phyloP scores from a whole-genome alignment of 1,140 invertebrate species.

The Brachionus sp. region DNA sequence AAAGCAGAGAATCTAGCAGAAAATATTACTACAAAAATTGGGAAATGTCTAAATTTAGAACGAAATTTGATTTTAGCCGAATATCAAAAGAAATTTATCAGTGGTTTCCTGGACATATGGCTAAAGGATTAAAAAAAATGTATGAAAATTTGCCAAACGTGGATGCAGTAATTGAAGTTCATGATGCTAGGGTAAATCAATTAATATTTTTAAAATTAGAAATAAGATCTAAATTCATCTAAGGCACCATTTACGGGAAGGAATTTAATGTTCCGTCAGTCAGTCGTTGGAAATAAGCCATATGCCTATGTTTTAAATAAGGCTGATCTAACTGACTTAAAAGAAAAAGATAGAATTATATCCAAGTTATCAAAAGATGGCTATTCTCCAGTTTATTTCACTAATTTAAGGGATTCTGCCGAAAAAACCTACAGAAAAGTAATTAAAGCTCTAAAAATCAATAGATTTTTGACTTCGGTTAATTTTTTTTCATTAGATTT shows the following conservation, averaged over 20 bases:
- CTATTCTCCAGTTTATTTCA: slow-evolving; percentile 38
- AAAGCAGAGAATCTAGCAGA: too few species aligned
- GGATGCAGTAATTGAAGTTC: slow-evolving; percentile 45
- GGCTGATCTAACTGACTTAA: slow-evolving; percentile 19
- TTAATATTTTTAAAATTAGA: background rate
- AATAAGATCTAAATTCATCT: background rate
- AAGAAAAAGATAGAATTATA: background rate
- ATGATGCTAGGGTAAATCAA: slow-evolving; percentile 32
- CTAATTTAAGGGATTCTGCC: slow-evolving; percentile 5
- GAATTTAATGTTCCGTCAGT: background rate
- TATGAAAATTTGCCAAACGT: slow-evolving; percentile 31
- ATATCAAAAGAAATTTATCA: slow-evolving; percentile 41
- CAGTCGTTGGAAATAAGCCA: slow-evolving; percentile 19
- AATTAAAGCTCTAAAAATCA: background rate
- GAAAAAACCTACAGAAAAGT: slow-evolving; percentile 38
- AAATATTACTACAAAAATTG: too few species aligned
- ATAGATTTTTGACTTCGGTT: background rate
- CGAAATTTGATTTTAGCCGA: slow-evolving; percentile 13
- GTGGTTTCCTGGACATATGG: slow-evolving; percentile 47
- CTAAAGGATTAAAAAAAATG: slow-evolving; percentile 45
- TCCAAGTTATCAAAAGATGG: background rate
- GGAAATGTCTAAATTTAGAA: slow-evolving; percentile 11
- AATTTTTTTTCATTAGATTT: background rate
- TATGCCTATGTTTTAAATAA: slow-evolving; percentile 42
- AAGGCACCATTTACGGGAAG: slow-evolving; percentile 29